A percentile compares a stretch with the other conserved stretches of the same genome.
phyloP scores from a whole-genome alignment of 2,113 vertebrate genomes.

The Lates calcarifer region DNA sequence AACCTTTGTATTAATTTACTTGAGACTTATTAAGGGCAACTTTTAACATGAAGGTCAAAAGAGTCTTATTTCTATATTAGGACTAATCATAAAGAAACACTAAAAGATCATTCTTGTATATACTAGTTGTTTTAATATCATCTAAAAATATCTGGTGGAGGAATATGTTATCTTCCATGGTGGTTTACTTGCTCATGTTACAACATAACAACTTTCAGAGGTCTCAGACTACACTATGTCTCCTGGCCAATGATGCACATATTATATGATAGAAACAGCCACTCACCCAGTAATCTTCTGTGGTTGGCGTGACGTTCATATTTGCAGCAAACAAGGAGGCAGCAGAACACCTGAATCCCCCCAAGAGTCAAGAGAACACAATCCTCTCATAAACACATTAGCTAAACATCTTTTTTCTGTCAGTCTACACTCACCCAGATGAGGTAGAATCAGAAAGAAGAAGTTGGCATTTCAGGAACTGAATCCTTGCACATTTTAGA shows the following conservation, averaged over 20 bases:
- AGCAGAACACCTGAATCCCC: conserved; percentile 46
- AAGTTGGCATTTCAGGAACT: conserved; percentile 73
- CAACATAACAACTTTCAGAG: neutral
- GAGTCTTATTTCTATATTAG: neutral
- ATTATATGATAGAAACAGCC: neutral
- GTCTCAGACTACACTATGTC: neutral
- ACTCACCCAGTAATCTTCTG: conserved; percentile 66
- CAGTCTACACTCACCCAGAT: neutral
- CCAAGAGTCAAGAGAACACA: conserved; percentile 29
- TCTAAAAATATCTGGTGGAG: neutral
- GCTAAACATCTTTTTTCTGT: conserved; percentile 5
- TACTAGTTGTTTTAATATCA: no score
- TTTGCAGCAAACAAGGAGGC: conserved; percentile 17
- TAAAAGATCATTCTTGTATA: no score
- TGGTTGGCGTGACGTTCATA: conserved; percentile 33
- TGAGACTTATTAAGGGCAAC: neutral
- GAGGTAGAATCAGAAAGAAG: conserved; percentile 67
- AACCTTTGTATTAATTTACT: neutral
- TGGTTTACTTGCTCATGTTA: neutral
- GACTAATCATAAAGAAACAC: neutral
- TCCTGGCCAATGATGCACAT: neutral
- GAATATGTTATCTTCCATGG: neutral
- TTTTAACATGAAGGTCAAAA: neutral
- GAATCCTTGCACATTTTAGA: conserved; percentile 53
- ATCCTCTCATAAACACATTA: conserved; percentile 17